A percentile compares a stretch with the other conserved stretches of the same genome.
Conservation (phyloP, 2,888 invertebrate genomes). For the Cheilosia variabilis region DNA sequence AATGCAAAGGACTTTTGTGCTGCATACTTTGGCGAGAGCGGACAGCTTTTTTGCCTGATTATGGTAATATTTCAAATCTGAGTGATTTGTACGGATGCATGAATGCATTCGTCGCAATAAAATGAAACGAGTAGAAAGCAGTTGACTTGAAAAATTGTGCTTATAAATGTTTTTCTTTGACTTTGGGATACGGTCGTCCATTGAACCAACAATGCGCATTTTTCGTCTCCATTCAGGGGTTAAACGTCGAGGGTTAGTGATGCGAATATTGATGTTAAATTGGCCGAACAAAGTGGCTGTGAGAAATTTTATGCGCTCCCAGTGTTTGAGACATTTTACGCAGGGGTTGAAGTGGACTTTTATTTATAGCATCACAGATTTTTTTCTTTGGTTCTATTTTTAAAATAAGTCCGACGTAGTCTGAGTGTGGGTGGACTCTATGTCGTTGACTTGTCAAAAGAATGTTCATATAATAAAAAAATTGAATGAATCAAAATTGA, state of each 20-base stretch:
- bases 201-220: constrained; percentile 59
- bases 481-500: too few relatives aligned
- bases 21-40: not conserved
- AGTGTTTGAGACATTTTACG: constrained; percentile 2
- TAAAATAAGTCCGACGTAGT: not conserved
- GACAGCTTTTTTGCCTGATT: constrained; percentile 45
- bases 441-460: too few relatives aligned
- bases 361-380: not conserved
- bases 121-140: not conserved
- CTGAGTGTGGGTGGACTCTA: too few relatives aligned
- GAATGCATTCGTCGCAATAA: constrained; percentile 50
- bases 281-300: constrained; percentile 40
- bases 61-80: constrained; percentile 59
- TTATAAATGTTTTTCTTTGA: constrained; percentile 65
- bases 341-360: constrained; percentile 3
- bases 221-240: constrained; percentile 37
- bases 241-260: constrained; percentile 37
- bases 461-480: too few relatives aligned
- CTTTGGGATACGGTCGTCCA: constrained; percentile 49
- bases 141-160: constrained; percentile 19
- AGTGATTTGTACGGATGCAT: constrained; percentile 68
- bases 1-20: not conserved
- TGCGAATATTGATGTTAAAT: constrained; percentile 60
- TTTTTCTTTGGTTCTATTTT: not conserved
- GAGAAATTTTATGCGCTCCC: constrained; percentile 10